phyloP scores from a whole-genome alignment of 92 coral and sea anemone species.

The Phenganax subtilis region DNA sequence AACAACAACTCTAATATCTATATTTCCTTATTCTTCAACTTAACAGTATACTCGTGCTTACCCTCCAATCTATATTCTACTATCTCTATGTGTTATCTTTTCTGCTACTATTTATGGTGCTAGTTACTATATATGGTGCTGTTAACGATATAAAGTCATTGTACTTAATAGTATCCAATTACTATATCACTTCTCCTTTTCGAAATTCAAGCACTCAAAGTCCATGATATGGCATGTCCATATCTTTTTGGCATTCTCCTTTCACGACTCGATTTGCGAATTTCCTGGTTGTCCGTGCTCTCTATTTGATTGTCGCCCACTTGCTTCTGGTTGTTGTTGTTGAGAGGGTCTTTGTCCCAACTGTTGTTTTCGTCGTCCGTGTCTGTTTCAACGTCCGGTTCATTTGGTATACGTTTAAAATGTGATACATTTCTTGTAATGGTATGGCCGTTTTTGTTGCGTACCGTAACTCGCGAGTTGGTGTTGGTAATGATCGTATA shows the following conservation, averaged over 20 bases:
- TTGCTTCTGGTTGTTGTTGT: background rate
- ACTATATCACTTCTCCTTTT: conserved; percentile 5
- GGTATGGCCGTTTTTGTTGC: too few relatives aligned
- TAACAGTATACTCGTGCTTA: too few relatives aligned
- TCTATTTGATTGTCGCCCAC: background rate
- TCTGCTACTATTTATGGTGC: too few relatives aligned
- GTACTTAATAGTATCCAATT: background rate
- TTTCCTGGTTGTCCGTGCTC: background rate
- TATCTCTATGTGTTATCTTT: too few relatives aligned
- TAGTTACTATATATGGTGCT: background rate
- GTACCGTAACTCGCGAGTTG: too few relatives aligned
- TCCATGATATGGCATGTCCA: background rate
- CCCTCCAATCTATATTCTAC: too few relatives aligned
- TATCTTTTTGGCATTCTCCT: conserved; percentile 1
- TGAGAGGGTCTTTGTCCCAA: background rate
- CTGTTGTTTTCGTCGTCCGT: conserved; percentile 6
- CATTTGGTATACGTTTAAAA: background rate
- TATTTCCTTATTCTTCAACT: too few relatives aligned
- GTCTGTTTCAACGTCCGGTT: background rate
- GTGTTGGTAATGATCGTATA: too few relatives aligned
- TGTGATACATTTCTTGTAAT: background rate
- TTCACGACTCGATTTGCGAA: conserved; percentile 16
- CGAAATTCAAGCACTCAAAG: background rate
- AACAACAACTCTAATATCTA: too few relatives aligned
- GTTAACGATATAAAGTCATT: background rate